phyloP scores from a whole-genome alignment of 2,113 vertebrate genomes.

The Cephalopterus ornatus region DNA sequence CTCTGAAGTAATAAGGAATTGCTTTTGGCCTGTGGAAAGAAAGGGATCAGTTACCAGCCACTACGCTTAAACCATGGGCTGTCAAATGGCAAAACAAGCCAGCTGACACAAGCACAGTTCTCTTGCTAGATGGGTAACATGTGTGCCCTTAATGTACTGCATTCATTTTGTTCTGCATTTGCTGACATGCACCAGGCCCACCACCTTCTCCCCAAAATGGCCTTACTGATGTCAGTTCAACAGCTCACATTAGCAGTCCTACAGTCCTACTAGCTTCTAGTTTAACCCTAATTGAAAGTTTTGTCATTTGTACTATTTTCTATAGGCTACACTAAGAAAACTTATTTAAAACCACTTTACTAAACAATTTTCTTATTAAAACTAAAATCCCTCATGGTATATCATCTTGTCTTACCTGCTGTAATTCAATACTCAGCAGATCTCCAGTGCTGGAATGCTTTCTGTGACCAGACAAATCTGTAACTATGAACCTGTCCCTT shows the following conservation, averaged over 20 bases:
- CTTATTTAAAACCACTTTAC: neutral
- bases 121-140: neutral
- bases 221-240: neutral
- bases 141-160: neutral
- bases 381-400: neutral
- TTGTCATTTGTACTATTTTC: neutral
- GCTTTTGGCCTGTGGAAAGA: constrained; percentile 74
- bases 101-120: neutral
- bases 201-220: neutral
- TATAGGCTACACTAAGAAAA: neutral
- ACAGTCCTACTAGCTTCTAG: rapidly evolving
- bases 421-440: constrained; percentile 80
- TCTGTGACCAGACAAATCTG: constrained; percentile 79
- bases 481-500: constrained; percentile 80
- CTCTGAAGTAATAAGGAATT: constrained; percentile 79
- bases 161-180: neutral
- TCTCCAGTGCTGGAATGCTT: constrained; percentile 84
- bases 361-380: neutral
- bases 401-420: constrained; percentile 69
- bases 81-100: neutral
- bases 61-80: neutral
- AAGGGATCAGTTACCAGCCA: neutral
- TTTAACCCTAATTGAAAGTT: neutral
- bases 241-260: neutral
- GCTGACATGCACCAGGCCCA: neutral